Evolutionary conservation across 2,888 invertebrate genomes (phyloP).

Genomic region (Rhimphoctona megacephalus): DNA sequence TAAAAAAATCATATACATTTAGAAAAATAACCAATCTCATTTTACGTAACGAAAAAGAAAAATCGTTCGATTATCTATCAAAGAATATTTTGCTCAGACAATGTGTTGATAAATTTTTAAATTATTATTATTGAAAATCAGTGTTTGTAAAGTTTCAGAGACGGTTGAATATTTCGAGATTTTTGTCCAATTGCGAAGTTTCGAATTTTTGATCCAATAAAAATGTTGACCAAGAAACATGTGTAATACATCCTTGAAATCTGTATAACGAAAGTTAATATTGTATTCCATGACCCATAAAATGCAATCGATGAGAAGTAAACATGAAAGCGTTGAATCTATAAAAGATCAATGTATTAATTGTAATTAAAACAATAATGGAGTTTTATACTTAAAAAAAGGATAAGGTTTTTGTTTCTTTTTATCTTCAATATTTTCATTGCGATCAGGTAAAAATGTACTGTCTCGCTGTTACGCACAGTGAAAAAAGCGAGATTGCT

Average conservation of each 20-base stretch:
- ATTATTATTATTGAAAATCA: not conserved
- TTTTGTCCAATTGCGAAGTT: not conserved
- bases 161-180: not conserved
- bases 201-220: not conserved
- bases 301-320: conserved; percentile 47
- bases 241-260: not conserved
- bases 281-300: conserved; percentile 55
- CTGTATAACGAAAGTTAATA: conserved; percentile 5
- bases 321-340: conserved; percentile 57
- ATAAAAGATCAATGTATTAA: conserved; percentile 58
- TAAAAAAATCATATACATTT: too few species aligned
- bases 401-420: conserved; percentile 28
- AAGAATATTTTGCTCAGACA: too few species aligned
- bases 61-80: too few species aligned
- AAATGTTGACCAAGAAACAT: not conserved
- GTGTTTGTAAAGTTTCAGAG: not conserved
- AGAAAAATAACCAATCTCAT: too few species aligned
- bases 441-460: conserved; percentile 48
- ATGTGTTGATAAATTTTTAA: too few species aligned
- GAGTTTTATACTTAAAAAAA: conserved; percentile 40
- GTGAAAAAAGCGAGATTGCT: conserved; percentile 62
- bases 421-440: conserved; percentile 9
- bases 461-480: conserved; percentile 48
- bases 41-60: too few species aligned
- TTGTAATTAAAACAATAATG: conserved; percentile 51